Conservation (phyloP, 2,797 vertebrate genomes). For the Dromococcyx pavoninus region DNA sequence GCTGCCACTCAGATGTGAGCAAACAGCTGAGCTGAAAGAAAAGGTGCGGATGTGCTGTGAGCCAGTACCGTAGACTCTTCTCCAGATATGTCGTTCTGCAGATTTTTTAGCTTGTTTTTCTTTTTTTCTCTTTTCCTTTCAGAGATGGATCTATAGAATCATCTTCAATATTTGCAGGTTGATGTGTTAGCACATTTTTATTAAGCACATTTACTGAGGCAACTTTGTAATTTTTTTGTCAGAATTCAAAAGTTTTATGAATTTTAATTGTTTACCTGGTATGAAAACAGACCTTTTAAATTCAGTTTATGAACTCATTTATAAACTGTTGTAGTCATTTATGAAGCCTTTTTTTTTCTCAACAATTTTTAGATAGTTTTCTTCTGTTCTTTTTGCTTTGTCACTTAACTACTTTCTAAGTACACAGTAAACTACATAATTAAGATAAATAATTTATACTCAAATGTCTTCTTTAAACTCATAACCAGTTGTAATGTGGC, state of each 20-base stretch:
- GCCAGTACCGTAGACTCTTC: background rate
- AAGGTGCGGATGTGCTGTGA: rapidly evolving
- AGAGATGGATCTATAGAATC: background rate
- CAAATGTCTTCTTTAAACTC: background rate
- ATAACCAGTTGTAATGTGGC: background rate
- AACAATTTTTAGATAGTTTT: background rate
- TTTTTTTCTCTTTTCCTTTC: background rate
- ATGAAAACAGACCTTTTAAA: background rate
- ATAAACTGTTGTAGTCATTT: background rate
- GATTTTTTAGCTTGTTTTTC: no score
- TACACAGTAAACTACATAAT: background rate
- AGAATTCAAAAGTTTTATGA: background rate
- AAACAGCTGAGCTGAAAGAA: background rate
- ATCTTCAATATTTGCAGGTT: background rate
- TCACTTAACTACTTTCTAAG: background rate
- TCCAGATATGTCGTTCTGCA: background rate
- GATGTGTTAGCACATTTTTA: background rate
- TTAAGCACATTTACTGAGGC: background rate
- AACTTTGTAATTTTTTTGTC: background rate
- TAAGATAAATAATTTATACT: background rate
- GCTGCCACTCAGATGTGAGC: background rate
- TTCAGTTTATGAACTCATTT: background rate
- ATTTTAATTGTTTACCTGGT: background rate
- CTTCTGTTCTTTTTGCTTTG: background rate
- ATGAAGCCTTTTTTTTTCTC: background rate